phyloP scores from a whole-genome alignment of 1,140 invertebrate species.

The Drosophila melanogaster region Release_6_plus_ISO1_MT NC_004354.4:16474001-16474500 shows the following conservation, averaged over 20 bases:
- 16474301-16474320: constrained; percentile 42
- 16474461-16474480: constrained; percentile 98
- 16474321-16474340: constrained; percentile 12
- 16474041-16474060: constrained; percentile 40
- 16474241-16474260: constrained; percentile 28
- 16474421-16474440: constrained; percentile 33
- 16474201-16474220: constrained; percentile 35
- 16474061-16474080: constrained; percentile 60
- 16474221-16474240: constrained; percentile 38
- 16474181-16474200: constrained; percentile 68
- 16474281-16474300: constrained; percentile 30
- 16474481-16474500: constrained; percentile 98
- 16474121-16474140: constrained; percentile 58
- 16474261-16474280: constrained; percentile 40
- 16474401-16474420: constrained; percentile 19
- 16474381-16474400: constrained; percentile 20
- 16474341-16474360: constrained; percentile 22
- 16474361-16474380: constrained; percentile 51
- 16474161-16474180: constrained; percentile 75
- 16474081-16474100: constrained; percentile 56
- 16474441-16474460: constrained; percentile 95
- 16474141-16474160: constrained; percentile 79
- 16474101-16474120: constrained; percentile 59
- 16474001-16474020: constrained; percentile 73
- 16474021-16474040: constrained; percentile 42